Base-by-base conservation (phyloP, 2,888 invertebrate species). In the Mylabris sibirica region DNA sequence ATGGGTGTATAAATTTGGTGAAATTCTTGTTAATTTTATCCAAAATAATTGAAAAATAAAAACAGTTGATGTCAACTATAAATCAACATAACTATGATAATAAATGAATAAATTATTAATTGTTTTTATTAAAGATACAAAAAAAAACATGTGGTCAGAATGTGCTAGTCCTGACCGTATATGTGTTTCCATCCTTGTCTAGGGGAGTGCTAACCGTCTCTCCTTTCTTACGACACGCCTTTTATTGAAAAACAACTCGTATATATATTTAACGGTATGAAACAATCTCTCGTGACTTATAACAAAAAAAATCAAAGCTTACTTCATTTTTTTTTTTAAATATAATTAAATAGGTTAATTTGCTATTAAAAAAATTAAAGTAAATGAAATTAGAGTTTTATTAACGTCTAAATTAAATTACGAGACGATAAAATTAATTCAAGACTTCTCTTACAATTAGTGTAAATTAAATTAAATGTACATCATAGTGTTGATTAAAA, bases 141-240 rank as follows among this genome's bases (percentile, higher is more conserved):
- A 70, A 79, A 84, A 85, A 85, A 85, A 86, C 83, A 81, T 79
- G 79, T 84, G 85, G 85, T 85, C 83, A 84, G 85, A 84, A 81
- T 84, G 85, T 86, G 79, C 79, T 62, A 59, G 12, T 60, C 86
- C 85, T 85, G 84, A 84, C 84, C 88, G 83, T 84, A 84, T 88
- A 86, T 89, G 84, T 90, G 89, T 44, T 90, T 92, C 94, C 94
- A 93, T 93, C 94, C 94, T 96, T 96, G 94, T 95, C 96, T 92
- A 96, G 96, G 93, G 93, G 93, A 93, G 93, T 93, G 93, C 93
- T 93, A 93, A 93, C 93, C 91, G 88, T 93, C 96, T 97, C 96
- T 97, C 96, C 96, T 96, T 96, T 95, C 93, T 94, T 95, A 95
- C 93, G 92, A 96, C 96, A 96, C 96, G 70, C 14, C 0, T 20